Evolutionary conservation across 2,113 vertebrate genomes (phyloP), one percentile per base, ranked within the genome.

Genomic region (cat (Felis catus)): DNA sequence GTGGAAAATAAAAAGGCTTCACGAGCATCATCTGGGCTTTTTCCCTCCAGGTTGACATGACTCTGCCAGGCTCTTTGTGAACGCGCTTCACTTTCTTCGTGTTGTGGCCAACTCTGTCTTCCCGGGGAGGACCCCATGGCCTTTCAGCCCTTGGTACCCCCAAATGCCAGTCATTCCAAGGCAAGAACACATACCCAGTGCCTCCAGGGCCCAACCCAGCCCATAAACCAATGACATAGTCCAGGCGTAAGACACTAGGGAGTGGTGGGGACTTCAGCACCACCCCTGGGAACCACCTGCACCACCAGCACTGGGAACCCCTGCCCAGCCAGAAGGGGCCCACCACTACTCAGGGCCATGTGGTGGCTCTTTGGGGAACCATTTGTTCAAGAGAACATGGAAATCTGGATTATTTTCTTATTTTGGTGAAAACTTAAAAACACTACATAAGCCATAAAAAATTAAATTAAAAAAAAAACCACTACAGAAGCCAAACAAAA

Each of bases 1-100:
- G 93, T 96, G 97, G 98, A 98, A 98, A 99, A 88, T 61, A 97
- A 98, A 97, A 98, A 98, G 88, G 82, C 89, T 87, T 94, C 97
- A 81, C 80, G 95, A 98, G 96, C 97, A 85, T 48, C 92, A 0
- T 3, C 23, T 11, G 3, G 71, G 63, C 11, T 39, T 21, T n/a
- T 71, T 25, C 39, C 19, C 39, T 4, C 27, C 4, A 2, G 3
- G 18, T 39, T 12, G 51, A 33, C 33, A 4, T 0, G 11, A 13
- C 27, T 55, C 65, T 23, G 16, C 9, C 7, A 21, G 73, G 31
- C 16, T 61, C 3, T n/a, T 53, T 13, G 36, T 93, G 88, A 88
- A 88, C 27, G 41, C 25, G 15, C 58, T 73, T 74, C 18, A 84
- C 68, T 84, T 74, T 33, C 33, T 55, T 33, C 1, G 5, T 8